Base-by-base conservation (phyloP, 2,797 vertebrate genomes). In the Sphenopsis melanotis region DNA sequence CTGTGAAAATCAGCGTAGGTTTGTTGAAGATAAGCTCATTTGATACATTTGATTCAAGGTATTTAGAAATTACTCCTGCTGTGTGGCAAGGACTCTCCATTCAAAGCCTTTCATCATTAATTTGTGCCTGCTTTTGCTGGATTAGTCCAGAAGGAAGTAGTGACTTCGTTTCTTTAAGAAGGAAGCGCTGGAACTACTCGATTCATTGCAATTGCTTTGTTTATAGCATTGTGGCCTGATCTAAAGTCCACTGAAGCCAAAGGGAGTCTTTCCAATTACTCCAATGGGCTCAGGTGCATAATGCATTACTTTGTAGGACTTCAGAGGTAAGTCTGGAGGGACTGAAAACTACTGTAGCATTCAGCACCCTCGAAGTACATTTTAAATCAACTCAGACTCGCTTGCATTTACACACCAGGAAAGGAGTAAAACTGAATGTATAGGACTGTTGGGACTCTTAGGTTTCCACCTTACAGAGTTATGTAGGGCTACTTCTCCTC, bases 181-280 rank as follows among this genome's bases (percentile, higher is more conserved):
- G 55, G 64, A 90, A 91, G 52, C 11, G 1, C 76, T 59, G 82
- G 83, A 87, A 57, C 56, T 74, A 79, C 65, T 90, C 32, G 37
- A 61, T 86, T 72, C n/a, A 30, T 77, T 83, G 46, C 78, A 65
- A 6, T 91, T 86, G 66, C 69, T 94, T 95, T 86, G 74, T 95
- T 95, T 83, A 85, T 94, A 93, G 94, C 85, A 66, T 64, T 93
- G 83, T 89, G 91, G 93, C 96, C 92, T 96, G 95, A 93, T 97
- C 90, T 78, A 95, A 96, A 96, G 84, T 83, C 71, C 76, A 72
- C 93, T 94, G 84, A 93, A 89, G 72, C 82, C 75, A 82, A 49
- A 81, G 57, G 70, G 90, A 83, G 93, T 47, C 22, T 94, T 91
- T 89, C 47, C 16, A 87, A 5, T 88, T 60, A 78, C 82, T 92